Conservation (phyloP, 2,113 vertebrate genomes). For the Haliaeetus leucogaster region DNA sequence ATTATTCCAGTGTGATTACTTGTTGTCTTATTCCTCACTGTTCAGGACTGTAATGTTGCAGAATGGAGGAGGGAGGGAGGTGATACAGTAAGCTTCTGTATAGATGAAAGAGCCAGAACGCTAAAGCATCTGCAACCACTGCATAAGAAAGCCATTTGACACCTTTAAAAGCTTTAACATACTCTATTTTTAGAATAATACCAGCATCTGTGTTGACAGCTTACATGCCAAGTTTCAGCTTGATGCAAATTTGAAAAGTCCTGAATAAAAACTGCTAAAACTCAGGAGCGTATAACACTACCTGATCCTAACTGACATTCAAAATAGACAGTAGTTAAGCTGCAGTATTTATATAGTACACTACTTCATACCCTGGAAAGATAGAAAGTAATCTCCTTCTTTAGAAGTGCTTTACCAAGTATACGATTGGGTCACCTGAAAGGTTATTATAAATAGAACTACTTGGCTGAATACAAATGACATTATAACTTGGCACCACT, state of each 20-base stretch:
- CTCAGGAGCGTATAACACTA: background rate
- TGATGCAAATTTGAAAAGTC: conserved; percentile 28
- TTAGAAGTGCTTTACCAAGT: background rate
- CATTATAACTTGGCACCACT: background rate
- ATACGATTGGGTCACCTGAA: conserved; percentile 5
- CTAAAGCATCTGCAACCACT: conserved; percentile 21
- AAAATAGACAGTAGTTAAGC: conserved; percentile 2
- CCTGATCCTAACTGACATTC: conserved; percentile 42
- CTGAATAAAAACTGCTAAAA: conserved; percentile 41
- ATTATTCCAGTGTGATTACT: background rate
- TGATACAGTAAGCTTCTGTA: background rate
- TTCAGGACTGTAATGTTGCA: background rate
- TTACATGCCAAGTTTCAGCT: conserved; percentile 25
- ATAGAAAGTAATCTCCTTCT: conserved; percentile 12
- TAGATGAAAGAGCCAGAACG: background rate
- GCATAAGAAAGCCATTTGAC: conserved; percentile 44
- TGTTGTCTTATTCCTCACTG: background rate
- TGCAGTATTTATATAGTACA: conserved; percentile 18
- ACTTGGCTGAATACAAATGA: conserved; percentile 4
- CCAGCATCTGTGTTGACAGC: conserved; percentile 33
- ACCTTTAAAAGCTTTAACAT: conserved; percentile 23
- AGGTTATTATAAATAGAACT: conserved; percentile 38
- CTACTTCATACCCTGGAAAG: conserved; percentile 4
- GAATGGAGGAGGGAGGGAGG: background rate
- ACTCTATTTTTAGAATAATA: conserved; percentile 43